Conservation (phyloP, 2,888 invertebrate genomes). For the Dysmachus trigonus region DNA sequence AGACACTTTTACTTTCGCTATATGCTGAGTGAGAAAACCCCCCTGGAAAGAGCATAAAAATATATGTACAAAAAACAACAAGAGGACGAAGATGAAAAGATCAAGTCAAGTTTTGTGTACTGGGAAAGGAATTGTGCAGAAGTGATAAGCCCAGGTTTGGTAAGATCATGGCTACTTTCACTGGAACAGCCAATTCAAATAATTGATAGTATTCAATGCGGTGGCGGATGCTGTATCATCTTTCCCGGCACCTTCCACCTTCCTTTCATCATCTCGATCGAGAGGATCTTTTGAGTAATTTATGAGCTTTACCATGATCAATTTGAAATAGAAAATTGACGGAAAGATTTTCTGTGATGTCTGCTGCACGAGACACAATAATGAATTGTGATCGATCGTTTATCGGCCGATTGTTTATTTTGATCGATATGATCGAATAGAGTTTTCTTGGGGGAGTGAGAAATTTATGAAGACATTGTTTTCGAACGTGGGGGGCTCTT, state of each 20-base stretch:
- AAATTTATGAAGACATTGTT: background rate
- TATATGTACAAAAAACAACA: background rate
- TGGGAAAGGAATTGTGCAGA: slow-evolving; percentile 9
- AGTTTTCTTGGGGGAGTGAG: background rate
- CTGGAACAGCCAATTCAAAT: background rate
- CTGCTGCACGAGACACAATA: background rate
- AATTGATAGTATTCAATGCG: background rate
- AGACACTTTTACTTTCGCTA: slow-evolving; percentile 31
- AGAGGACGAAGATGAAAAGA: background rate
- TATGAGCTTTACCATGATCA: background rate
- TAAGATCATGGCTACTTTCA: slow-evolving; percentile 21
- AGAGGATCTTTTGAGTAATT: background rate
- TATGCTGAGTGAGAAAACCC: background rate
- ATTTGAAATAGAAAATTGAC: background rate
- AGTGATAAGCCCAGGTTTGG: slow-evolving; percentile 23
- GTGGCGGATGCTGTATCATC: background rate
- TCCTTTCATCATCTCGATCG: background rate
- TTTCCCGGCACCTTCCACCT: background rate
- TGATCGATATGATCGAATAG: background rate
- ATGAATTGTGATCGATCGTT: background rate
- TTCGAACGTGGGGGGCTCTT: background rate
- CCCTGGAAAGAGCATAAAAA: background rate
- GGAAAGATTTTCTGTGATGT: background rate
- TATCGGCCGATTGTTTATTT: background rate
- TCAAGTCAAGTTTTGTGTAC: background rate